Evolutionary conservation across 92 coral and sea anemone species (phyloP), one percentile per base, ranked within the genome.

Genomic region (Plumapathes pennacea): DNA sequence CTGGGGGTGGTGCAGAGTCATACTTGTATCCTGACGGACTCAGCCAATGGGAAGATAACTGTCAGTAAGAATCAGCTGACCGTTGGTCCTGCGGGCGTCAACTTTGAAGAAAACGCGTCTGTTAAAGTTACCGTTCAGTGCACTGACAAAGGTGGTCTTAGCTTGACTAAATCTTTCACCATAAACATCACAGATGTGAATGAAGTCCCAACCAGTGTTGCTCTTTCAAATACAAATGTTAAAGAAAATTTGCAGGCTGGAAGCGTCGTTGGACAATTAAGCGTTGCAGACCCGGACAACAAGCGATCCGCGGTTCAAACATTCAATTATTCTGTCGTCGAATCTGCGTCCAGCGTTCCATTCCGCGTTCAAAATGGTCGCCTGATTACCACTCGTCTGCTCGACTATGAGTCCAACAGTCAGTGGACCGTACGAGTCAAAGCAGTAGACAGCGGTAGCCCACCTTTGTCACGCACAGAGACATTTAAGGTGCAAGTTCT

Each of bases 271-370:
- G 98, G 89, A 1, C 42, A 38, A 2, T 40, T 92, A 4, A 60
- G 57, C 2, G 79, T 77, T 21, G 50, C 67, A 10, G 98, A 92
- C 34, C 98, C 98, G 1, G 98, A 92, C 30, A 92, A 92, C 25
- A 44, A 32, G 11, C 76, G 60, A 1, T 32, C 57, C 58, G 78
- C 48, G 48, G 52, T 67, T 33, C 95, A 87, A 56, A 61, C 74
- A 5, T 83, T 87, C 46, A 60, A 36, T 0, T 60, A 63, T 18
- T 68, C 84, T 4, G 41, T 85, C 26, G 48, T 71, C 18, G 45
- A 83, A 25, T 33, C 56, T 6, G 66, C 71, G 37, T 58, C 66
- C 39, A 72, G 57, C 27, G 42, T 28, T 17, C 98, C 96, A 1
- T 88, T 92, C 43, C 76, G 44, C 8, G 44, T 84, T 5, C 50